Conservation (phyloP, 2,113 vertebrate genomes). For the Bucco capensis region DNA sequence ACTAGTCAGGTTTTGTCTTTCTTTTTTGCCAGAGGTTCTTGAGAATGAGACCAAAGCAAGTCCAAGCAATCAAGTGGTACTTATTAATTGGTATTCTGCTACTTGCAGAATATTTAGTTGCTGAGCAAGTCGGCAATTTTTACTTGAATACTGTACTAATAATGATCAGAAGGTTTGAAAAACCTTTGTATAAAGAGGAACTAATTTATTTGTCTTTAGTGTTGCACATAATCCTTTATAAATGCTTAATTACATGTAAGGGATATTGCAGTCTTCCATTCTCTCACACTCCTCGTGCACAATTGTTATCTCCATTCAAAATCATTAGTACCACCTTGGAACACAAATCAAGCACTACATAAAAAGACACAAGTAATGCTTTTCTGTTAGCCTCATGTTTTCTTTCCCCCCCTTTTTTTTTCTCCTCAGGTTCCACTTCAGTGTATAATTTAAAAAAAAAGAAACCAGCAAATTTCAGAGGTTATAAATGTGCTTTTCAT, state of each 20-base stretch:
- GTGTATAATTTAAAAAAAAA: background rate
- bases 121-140: background rate
- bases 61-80: background rate
- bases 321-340: background rate
- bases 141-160: background rate
- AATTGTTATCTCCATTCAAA: background rate
- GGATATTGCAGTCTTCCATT: background rate
- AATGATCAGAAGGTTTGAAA: background rate
- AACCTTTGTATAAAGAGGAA: background rate
- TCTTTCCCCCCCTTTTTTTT: too few relatives aligned
- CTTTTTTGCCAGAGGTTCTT: background rate
- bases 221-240: background rate
- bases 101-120: background rate
- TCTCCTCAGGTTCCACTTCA: background rate
- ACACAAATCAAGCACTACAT: background rate
- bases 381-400: background rate
- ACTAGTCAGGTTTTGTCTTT: background rate
- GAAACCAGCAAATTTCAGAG: rapidly evolving
- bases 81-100: background rate
- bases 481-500: background rate
- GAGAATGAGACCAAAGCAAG: background rate
- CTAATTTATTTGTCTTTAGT: background rate
- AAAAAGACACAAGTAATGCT: background rate
- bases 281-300: background rate
- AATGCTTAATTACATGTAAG: background rate